Percentiles rank a stretch among this genome's conserved stretches.
Evolutionary conservation across 2,888 invertebrate genomes (phyloP).

Genomic region (Chrysotoxum bicinctum): DNA sequence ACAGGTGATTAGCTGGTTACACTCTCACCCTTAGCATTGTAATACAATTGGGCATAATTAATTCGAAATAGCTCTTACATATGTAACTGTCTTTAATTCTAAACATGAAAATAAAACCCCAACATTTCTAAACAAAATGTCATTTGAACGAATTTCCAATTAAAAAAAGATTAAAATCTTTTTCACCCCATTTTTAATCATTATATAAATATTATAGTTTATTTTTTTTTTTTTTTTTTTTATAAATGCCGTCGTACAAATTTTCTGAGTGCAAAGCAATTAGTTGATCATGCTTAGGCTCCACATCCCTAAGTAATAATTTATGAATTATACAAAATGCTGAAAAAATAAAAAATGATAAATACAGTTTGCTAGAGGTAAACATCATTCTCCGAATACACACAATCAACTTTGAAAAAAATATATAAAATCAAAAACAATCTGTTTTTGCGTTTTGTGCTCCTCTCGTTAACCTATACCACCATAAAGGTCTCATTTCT

Average conservation of each 20-base stretch:
- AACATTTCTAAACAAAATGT: no score
- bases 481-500: constrained; percentile 3
- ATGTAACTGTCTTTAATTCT: no score
- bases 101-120: no score
- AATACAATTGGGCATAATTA: no score
- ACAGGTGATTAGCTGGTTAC: no score
- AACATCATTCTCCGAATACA: background rate
- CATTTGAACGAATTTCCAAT: no score
- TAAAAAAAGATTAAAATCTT: no score
- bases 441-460: background rate
- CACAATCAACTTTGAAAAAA: background rate
- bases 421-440: background rate
- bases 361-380: background rate
- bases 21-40: no score
- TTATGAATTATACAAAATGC: background rate
- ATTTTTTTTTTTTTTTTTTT: background rate
- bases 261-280: constrained; percentile 18
- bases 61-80: no score
- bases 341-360: background rate
- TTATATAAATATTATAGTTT: background rate
- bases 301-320: background rate
- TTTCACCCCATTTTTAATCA: no score
- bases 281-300: background rate
- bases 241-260: background rate
- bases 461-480: background rate